Conservation (phyloP, 2,888 invertebrate species). For the Acrobasis consociella region DNA sequence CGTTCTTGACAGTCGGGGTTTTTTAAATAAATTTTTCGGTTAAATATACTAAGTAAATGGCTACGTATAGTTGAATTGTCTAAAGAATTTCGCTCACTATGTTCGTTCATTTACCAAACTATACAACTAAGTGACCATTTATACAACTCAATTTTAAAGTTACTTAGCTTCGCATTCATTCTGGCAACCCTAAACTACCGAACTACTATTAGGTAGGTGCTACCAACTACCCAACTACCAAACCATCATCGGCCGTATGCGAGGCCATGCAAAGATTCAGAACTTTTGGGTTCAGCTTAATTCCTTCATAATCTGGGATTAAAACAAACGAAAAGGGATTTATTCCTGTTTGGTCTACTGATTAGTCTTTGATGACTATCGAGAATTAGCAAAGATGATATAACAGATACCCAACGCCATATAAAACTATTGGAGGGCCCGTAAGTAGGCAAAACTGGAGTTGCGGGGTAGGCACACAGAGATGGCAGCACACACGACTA, state of each 20-base stretch:
- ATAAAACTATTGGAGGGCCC: too few relatives aligned
- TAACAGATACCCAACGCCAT: too few relatives aligned
- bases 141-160: slow-evolving; percentile 15
- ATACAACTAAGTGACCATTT: not conserved
- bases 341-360: not conserved
- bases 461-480: too few relatives aligned
- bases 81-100: not conserved
- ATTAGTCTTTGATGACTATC: not conserved
- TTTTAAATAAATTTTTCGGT: too few relatives aligned
- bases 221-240: not conserved
- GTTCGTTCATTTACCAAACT: not conserved
- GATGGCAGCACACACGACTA: too few relatives aligned
- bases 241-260: slow-evolving; percentile 17
- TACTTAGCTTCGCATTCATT: not conserved
- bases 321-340: slow-evolving; percentile 20
- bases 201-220: not conserved
- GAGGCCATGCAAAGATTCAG: slow-evolving; percentile 28
- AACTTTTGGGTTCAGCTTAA: slow-evolving; percentile 27
- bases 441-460: too few relatives aligned
- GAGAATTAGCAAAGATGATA: too few relatives aligned
- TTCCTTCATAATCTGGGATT: slow-evolving; percentile 30
- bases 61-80: too few relatives aligned
- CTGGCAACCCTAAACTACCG: slow-evolving; percentile 12
- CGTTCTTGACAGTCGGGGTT: too few relatives aligned
- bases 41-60: too few relatives aligned